Base-by-base conservation (phyloP, 2,797 vertebrate genomes). In the Ceryle rudis region DNA sequence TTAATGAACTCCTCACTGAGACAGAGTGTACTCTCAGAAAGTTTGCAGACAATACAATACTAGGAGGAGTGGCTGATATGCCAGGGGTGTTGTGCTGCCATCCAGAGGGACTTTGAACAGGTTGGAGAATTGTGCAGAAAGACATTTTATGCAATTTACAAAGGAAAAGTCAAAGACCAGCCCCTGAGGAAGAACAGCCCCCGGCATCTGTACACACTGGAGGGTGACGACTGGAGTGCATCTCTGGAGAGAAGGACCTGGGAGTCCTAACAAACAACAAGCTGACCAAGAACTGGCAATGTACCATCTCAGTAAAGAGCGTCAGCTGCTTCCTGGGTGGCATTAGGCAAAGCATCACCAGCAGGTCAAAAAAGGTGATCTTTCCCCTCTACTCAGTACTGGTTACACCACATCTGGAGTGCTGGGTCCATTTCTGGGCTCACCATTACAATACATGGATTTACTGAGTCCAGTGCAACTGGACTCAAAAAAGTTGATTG, bases 201-300 rank as follows among this genome's bases (percentile, higher is more conserved):
- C 10, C 41, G 8, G 2, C 18, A 81, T 6, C 9, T 18, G 4
- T 51, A 41, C 5, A 39, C 9, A n/a, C 0, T 5, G 1, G 0
- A 4, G 5, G 19, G 7, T 58, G 25, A 58, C 9, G 49, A 9
- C 4, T 74, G 47, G 21, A 71, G 8, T 70, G 8, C 5, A 57
- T 3, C 6, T n/a, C 7, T 64, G 15, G 20, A 79, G 7, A 62
- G 17, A 49, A 66, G 9, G 29, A 51, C 20, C 8, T n/a, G 8
- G 3, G 7, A 2, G 14, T 83, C 55, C 42, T 26, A 49, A 28
- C 4, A 9, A 28, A 44, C 44, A 26, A 13, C 15, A 26, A 58
- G 3, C 11, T 79, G 47, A 41, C 14, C 8, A 25, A 28, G 37
- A 72, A 11, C 19, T 85, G 21, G 11, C 28, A 66, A 23, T 41